phyloP scores from a whole-genome alignment of 2,888 invertebrate species.

The Polietes domitor region DNA sequence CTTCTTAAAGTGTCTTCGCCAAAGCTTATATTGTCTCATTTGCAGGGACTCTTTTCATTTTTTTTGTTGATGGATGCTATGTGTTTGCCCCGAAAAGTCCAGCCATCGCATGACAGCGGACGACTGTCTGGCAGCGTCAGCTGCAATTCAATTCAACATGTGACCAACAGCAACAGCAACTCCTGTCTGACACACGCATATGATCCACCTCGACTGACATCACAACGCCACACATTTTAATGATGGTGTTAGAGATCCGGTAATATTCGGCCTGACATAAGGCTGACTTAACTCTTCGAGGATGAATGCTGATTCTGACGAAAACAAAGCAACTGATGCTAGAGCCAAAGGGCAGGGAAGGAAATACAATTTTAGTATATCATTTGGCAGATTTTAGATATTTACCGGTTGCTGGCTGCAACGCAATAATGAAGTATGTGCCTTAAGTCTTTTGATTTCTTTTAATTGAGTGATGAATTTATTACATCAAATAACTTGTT shows the following conservation, averaged over 20 bases:
- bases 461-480: no score
- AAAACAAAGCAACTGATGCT: neutral
- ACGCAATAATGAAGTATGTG: neutral
- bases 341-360: neutral
- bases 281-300: neutral
- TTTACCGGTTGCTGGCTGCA: neutral
- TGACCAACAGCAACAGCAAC: neutral
- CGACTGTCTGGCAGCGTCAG: constrained; percentile 26
- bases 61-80: neutral
- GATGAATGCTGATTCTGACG: neutral
- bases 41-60: neutral
- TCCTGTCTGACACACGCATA: constrained; percentile 28
- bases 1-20: neutral
- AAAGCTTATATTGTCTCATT: neutral
- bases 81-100: neutral
- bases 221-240: constrained; percentile 16
- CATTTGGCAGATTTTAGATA: no score
- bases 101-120: neutral
- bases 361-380: neutral
- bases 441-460: constrained; percentile 1
- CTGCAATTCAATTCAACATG: constrained; percentile 31
- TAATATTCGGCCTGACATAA: neutral
- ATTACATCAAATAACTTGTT: no score
- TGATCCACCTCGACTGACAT: neutral
- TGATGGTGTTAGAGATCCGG: constrained; percentile 35